Evolutionary conservation across 2,113 vertebrate genomes (phyloP).

Genomic region (Rousettus leschenaultii): DNA sequence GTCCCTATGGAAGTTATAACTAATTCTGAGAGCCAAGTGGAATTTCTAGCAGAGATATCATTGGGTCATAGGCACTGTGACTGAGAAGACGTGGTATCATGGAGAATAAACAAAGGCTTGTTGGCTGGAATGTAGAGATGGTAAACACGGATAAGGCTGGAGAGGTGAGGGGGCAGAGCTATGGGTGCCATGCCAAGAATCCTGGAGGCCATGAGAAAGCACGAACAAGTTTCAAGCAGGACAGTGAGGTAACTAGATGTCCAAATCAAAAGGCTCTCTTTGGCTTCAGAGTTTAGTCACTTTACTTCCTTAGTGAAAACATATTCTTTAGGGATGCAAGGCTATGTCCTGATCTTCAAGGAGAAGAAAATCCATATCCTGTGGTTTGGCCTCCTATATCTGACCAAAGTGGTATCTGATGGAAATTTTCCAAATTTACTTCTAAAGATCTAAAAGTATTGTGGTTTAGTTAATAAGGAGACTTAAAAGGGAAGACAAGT

Average conservation of each 20-base stretch:
- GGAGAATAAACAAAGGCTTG: neutral
- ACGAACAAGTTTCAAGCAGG: neutral
- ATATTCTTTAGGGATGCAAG: neutral
- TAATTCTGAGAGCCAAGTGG: neutral
- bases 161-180: neutral
- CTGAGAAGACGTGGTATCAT: neutral
- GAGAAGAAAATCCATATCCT: neutral
- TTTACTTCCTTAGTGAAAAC: neutral
- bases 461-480: neutral
- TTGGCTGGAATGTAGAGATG: neutral
- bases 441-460: neutral
- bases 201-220: neutral
- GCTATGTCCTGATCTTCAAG: neutral
- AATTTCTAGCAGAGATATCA: too few relatives aligned
- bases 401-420: neutral
- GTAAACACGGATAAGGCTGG: neutral
- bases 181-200: neutral
- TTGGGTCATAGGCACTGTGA: rapidly evolving
- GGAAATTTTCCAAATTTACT: neutral
- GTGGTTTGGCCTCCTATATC: neutral
- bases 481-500: neutral
- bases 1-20: neutral
- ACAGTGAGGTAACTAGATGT: neutral
- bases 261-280: neutral
- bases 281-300: neutral